Evolutionary conservation across 2,113 vertebrate species (phyloP).

Genomic region (Pleuronectes platessa): DNA sequence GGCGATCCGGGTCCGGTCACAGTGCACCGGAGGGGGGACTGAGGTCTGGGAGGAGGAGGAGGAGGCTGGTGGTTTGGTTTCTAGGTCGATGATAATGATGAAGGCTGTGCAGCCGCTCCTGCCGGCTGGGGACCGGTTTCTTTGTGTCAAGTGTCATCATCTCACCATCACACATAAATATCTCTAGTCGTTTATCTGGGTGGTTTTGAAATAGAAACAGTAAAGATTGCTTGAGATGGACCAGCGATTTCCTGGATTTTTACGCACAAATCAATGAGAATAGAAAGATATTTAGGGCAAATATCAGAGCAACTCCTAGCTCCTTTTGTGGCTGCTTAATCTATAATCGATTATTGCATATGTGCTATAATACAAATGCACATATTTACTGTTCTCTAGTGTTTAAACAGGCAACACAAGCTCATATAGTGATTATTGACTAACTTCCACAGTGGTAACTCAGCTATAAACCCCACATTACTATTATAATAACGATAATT

Average conservation of each 20-base stretch:
- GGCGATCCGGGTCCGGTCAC: background rate
- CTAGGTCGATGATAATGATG: conserved; percentile 47
- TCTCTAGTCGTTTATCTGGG: background rate
- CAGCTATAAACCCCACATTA: too few relatives aligned
- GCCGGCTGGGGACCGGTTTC: conserved; percentile 66
- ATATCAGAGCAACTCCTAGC: background rate
- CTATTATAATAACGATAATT: background rate
- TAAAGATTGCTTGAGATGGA: background rate
- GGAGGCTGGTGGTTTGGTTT: conserved; percentile 28
- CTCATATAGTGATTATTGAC: conserved; percentile 25
- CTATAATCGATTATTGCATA: background rate
- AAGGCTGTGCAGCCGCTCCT: conserved; percentile 24
- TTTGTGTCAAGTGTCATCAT: conserved; percentile 77
- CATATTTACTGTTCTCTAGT: background rate
- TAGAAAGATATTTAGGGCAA: background rate
- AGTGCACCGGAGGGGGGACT: background rate
- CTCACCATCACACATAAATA: background rate
- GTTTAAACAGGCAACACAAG: background rate
- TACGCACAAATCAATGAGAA: background rate
- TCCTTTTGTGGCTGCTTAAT: background rate
- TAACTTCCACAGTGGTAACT: conserved; percentile 8
- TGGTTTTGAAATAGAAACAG: background rate
- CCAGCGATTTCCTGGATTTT: background rate
- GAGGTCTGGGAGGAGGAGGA: background rate
- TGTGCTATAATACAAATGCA: background rate